These are phyloP conservation scores for Salvator merianae DNA, from an alignment of 2,113 vertebrate species.

Conservation along the genomic window DNA sequence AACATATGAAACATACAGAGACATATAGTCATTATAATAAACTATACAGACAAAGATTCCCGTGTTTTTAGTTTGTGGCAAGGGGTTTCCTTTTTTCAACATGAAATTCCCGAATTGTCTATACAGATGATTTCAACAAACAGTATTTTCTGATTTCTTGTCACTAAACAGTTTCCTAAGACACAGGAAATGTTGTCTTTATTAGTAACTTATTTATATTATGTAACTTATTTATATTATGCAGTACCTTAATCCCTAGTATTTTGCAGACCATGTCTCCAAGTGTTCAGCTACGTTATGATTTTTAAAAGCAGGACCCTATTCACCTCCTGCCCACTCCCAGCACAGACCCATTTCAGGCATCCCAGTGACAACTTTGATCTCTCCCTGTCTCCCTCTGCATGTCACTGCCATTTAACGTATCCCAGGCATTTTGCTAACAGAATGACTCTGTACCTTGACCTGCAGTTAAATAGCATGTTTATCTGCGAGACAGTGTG, in stretches of 20 bases:
- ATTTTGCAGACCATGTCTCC: slow-evolving; percentile 49
- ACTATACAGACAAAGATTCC: background rate
- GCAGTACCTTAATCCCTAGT: slow-evolving; percentile 28
- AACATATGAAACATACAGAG: background rate
- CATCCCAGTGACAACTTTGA: slow-evolving; percentile 57
- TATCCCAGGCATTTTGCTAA: slow-evolving; percentile 54
- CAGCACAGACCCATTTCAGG: background rate
- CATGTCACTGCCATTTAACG: slow-evolving; percentile 58
- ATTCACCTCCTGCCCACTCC: background rate
- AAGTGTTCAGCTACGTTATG: slow-evolving; percentile 39
- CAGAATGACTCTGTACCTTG: slow-evolving; percentile 57
- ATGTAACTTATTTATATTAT: slow-evolving; percentile 14
- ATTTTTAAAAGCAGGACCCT: slow-evolving; percentile 56
- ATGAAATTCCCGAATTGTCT: background rate
- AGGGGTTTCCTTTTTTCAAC: background rate
- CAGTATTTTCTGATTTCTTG: background rate
- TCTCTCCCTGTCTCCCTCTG: slow-evolving; percentile 59
- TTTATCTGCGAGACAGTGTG: slow-evolving; percentile 60
- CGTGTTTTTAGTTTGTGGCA: background rate
- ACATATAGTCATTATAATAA: background rate
- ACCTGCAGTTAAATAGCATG: slow-evolving; percentile 68
- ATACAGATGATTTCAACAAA: background rate
- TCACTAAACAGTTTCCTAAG: background rate
- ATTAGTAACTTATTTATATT: fast-evolving
- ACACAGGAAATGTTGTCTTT: background rate